A percentile compares a stretch with the other conserved stretches of the same genome.
Conservation (phyloP, 2,888 invertebrate species). For the Hesperia comma region DNA sequence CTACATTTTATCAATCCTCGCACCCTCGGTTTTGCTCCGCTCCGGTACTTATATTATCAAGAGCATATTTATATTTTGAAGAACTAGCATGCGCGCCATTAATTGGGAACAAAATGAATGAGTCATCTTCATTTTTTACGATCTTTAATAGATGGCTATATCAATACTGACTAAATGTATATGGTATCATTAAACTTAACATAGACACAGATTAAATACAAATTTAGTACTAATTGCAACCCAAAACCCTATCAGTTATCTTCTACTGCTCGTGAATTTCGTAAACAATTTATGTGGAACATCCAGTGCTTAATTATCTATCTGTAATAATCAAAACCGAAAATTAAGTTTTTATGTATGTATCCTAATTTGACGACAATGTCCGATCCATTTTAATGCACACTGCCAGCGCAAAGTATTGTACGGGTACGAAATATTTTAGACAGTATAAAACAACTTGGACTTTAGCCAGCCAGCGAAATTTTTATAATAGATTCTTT, state of each 20-base stretch:
- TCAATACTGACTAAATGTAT: no score
- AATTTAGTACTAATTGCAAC: no score
- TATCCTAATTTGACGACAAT: constrained; percentile 3
- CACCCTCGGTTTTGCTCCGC: neutral
- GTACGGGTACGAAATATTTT: constrained; percentile 11
- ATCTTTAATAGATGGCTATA: no score
- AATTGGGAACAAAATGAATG: no score
- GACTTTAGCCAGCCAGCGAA: constrained; percentile 13
- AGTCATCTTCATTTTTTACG: no score
- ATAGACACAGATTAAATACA: no score
- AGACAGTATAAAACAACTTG: constrained; percentile 27
- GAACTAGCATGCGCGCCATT: no score
- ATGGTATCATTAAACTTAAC: no score
- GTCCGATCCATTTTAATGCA: neutral
- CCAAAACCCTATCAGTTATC: no score
- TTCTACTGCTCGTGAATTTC: neutral
- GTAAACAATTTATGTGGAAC: neutral
- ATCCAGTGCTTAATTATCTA: neutral
- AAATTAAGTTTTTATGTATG: neutral
- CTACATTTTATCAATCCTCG: neutral
- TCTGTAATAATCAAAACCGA: neutral
- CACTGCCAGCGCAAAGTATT: constrained; percentile 5
- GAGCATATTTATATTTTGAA: no score
- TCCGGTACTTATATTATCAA: neutral
- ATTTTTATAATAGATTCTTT: constrained; percentile 13